Base-by-base conservation (phyloP, 2,797 vertebrate species). In the Anisognathus igniventris region DNA sequence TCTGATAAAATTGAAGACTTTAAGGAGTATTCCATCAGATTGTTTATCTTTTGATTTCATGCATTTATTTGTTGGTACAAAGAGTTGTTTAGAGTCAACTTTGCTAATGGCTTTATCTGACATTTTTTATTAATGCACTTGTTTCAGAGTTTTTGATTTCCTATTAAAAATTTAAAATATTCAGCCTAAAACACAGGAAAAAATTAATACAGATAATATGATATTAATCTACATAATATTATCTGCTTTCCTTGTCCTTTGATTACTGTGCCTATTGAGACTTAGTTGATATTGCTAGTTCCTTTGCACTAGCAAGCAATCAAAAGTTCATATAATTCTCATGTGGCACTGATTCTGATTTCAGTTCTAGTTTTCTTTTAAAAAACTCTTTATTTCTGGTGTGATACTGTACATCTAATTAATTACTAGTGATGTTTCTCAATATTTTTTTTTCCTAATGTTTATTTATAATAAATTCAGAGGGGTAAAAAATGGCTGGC, bases 181-280 rank as follows among this genome's bases (percentile, higher is more conserved):
- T 0, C 14, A 61, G 4, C 7, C 14, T 19, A 72, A 72, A 54
- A 48, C 15, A 64, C 4, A 30, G 9, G n/a, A n/a, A 74, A 86
- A 35, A 35, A 22, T 0, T 0, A 81, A 58, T 21, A 23, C 12
- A 53, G 21, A 31, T 76, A 1, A 25, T 64, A 51, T 1, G 0
- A 44, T 35, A 57, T 22, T 50, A 61, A 53, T 54, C 35, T 62
- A 31, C 17, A 48, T 48, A 60, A 47, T 44, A 4, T 19, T 47
- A 48, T 67, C 28, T 68, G 12, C 4, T 88, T 92, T 79, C 6
- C n/a, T 20, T 18, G 6, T 53, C 17, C 18, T 84, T 51, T 64
- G 25, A 58, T 60, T 77, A 51, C 15, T 60, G 14, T 48, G 2
- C 30, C 15, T 53, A 8, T n/a, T 39, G 33, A 78, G 4, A 1